A percentile compares a stretch with the other conserved stretches of the same genome.
Conservation (phyloP, 2,797 vertebrate genomes). For the Thripadectes ignobilis region DNA sequence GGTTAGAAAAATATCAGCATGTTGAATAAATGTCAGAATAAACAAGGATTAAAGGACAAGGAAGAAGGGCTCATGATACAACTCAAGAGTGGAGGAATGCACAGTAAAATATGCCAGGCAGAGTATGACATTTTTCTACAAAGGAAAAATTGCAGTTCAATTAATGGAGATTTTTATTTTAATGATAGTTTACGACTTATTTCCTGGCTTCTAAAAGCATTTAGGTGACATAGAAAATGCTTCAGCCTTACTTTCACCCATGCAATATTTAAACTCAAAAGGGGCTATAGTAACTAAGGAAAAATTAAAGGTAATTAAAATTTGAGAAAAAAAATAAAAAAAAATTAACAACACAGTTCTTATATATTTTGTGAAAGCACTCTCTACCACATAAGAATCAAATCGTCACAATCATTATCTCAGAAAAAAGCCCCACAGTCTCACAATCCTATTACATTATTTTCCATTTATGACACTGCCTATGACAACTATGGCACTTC, state of each 20-base stretch:
- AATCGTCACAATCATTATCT: neutral
- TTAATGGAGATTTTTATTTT: neutral
- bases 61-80: neutral
- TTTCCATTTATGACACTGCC: neutral
- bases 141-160: neutral
- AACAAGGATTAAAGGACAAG: neutral
- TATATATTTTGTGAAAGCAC: neutral
- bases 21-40: neutral
- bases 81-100: neutral
- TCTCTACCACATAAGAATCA: neutral
- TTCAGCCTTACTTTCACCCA: neutral
- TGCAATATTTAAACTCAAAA: neutral
- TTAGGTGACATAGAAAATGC: neutral
- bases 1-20: neutral
- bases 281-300: neutral
- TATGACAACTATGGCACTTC: neutral
- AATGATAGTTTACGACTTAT: neutral
- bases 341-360: neutral
- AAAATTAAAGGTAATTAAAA: neutral
- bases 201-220: neutral
- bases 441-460: neutral
- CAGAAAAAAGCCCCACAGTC: fast-evolving
- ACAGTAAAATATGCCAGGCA: neutral
- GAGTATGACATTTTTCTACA: neutral
- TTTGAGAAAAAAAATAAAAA: neutral